Evolutionary conservation across 1,140 invertebrate genomes (phyloP).

Genomic region (Brachionus plicatilis): DNA sequence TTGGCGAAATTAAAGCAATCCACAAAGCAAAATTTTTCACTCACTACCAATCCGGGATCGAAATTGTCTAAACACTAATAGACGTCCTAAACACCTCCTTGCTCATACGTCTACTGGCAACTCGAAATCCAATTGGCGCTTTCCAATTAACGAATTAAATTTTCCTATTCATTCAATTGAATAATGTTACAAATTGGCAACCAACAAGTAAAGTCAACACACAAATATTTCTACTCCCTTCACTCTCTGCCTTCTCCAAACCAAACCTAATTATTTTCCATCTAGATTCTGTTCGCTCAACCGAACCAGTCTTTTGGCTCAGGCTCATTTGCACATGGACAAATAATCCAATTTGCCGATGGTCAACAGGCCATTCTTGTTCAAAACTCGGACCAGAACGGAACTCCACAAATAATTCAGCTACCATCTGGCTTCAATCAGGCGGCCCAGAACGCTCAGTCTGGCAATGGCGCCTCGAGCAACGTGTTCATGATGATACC

Average conservation of each 20-base stretch:
- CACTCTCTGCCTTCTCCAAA: background rate
- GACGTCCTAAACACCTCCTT: background rate
- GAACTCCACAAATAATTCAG: constrained; percentile 17
- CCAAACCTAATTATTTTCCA: background rate
- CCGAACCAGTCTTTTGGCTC: background rate
- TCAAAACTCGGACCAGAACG: constrained; percentile 8
- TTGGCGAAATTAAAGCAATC: background rate
- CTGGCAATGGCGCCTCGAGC: background rate
- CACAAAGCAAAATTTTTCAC: background rate
- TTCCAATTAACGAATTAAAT: constrained; percentile 10
- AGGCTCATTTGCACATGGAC: background rate
- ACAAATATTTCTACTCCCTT: background rate
- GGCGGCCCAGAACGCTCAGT: background rate
- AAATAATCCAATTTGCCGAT: constrained; percentile 32
- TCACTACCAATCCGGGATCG: background rate
- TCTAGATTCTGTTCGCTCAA: background rate
- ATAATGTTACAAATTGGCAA: constrained; percentile 37
- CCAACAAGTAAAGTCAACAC: constrained; percentile 10
- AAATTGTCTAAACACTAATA: background rate
- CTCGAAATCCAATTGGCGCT: constrained; percentile 18
- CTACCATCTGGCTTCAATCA: background rate
- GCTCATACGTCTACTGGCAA: constrained; percentile 1
- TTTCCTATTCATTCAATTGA: background rate
- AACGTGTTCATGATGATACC: constrained; percentile 40
- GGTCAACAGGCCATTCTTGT: constrained; percentile 34